Base-by-base conservation (phyloP, 2,888 invertebrate genomes). In the Thysanoteuthis rhombus region DNA sequence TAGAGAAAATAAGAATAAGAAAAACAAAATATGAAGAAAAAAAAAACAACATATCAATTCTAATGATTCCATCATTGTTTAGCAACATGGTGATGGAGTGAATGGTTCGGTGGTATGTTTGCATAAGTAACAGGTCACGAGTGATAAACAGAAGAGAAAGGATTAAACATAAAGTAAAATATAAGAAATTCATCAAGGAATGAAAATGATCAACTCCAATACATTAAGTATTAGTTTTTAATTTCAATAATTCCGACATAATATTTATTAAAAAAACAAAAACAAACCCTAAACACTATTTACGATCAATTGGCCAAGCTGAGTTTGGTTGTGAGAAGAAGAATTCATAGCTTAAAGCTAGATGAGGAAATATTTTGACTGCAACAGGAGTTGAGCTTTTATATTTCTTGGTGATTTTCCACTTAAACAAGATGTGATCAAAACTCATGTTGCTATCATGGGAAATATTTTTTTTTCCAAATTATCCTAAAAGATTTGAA, bases 161-260 rank as follows among this genome's bases (percentile, higher is more conserved):
- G 6, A 22, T 52, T 52, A 22, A 52, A 52, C 52, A 16, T 42
- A 52, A 52, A 52, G n/a, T 75, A 75, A 36, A 36, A 75, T 32
- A 75, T n/a, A 75, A 75, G 75, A 75, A 75, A 75, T 75, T 75
- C 75, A 75, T 75, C 75, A 75, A 75, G 75, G n/a, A 75, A 75
- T 75, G n/a, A 75, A 75, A 75, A 75, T n/a, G 12, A 75, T 36
- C 52, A 52, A 52, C 52, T 52, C 25, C 52, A 25, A 52, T 52
- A 2, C 22, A 52, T 52, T 25, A 52, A 25, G 16, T 42, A 42
- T 42, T 12, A 42, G 25, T 58, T 58, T 58, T 25, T 8, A 58
- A 75, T 75, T n/a, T n/a, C 2, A 75, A n/a, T 75, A 75, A n/a
- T 1, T 75, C 8, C n/a, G 12, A 75, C 16, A 19, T n/a, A 75